These are phyloP conservation scores for Conops quadrifasciatus DNA, from an alignment of 2,888 invertebrate species.

Conservation along the genomic window DNA sequence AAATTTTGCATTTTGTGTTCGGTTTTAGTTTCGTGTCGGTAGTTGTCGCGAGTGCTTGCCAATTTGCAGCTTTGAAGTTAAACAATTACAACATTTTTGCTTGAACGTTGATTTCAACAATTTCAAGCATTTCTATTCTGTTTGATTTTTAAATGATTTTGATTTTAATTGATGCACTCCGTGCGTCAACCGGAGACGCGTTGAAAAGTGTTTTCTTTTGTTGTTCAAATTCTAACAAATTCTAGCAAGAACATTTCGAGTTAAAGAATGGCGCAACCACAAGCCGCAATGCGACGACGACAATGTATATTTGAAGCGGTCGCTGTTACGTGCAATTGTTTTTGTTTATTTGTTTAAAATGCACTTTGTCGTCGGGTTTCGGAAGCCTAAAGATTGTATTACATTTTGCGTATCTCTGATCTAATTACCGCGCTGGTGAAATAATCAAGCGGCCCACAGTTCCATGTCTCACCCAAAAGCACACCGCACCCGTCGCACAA, in stretches of 20 bases:
- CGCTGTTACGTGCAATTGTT: conserved; percentile 15
- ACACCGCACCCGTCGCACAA: too few relatives aligned
- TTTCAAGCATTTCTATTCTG: not conserved
- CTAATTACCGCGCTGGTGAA: conserved; percentile 5
- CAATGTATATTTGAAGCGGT: not conserved
- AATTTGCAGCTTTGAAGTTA: conserved; percentile 41
- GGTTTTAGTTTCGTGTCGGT: conserved; percentile 62
- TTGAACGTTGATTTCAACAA: conserved; percentile 18
- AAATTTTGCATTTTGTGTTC: conserved; percentile 28
- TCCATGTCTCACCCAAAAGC: too few relatives aligned
- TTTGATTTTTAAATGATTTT: conserved; percentile 18
- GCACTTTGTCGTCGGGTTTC: conserved; percentile 6
- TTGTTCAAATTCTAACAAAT: not conserved
- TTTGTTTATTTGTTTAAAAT: conserved; percentile 33
- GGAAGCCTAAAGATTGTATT: conserved; percentile 26
- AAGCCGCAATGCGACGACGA: conserved; percentile 25
- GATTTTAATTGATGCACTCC: conserved; percentile 6
- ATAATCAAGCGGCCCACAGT: too few relatives aligned
- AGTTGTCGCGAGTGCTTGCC: conserved; percentile 60
- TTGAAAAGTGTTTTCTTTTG: not conserved
- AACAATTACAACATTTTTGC: conserved; percentile 14
- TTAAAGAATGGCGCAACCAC: conserved; percentile 18
- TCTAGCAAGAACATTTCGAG: not conserved
- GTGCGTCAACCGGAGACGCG: not conserved
- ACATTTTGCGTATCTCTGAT: conserved; percentile 16